These are phyloP conservation scores for Microctenopoma lineatum DNA, from an alignment of 2,797 vertebrate genomes.

Conservation along the genomic window DNA sequence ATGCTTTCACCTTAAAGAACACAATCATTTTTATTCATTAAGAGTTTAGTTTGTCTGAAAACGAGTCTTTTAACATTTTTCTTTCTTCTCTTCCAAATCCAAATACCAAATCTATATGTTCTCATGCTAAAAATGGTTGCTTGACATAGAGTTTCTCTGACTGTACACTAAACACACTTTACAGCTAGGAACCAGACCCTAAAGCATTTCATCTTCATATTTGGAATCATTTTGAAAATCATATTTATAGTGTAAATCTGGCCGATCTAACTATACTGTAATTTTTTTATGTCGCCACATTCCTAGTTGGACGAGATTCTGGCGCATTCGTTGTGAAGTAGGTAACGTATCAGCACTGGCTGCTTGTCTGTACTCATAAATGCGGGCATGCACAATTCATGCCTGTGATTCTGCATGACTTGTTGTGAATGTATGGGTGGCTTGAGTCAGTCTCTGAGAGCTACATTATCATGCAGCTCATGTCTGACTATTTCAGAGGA, in stretches of 20 bases:
- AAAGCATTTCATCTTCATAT: too few relatives aligned
- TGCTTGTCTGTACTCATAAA: slow-evolving; percentile 8
- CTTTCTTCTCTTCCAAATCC: too few relatives aligned
- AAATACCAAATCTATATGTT: too few relatives aligned
- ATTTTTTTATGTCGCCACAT: neutral
- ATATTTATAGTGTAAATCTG: neutral
- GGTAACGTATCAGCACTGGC: slow-evolving; percentile 1
- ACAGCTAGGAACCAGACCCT: too few relatives aligned
- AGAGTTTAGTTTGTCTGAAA: too few relatives aligned
- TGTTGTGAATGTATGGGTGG: slow-evolving; percentile 23
- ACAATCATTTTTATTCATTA: too few relatives aligned
- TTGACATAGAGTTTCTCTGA: too few relatives aligned
- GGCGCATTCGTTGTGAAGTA: neutral
- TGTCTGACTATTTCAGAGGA: slow-evolving; percentile 5
- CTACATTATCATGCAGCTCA: neutral
- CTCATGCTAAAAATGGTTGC: neutral
- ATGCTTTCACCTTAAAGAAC: too few relatives aligned
- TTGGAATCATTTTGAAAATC: too few relatives aligned
- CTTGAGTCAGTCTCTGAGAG: slow-evolving; percentile 6
- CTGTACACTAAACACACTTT: too few relatives aligned
- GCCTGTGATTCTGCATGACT: slow-evolving; percentile 7
- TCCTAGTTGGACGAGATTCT: neutral
- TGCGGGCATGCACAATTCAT: slow-evolving; percentile 23
- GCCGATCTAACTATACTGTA: too few relatives aligned
- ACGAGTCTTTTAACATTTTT: too few relatives aligned